Evolutionary conservation across 2,797 vertebrate species (phyloP).

Genomic region (Neosilurus hyrtlii): DNA sequence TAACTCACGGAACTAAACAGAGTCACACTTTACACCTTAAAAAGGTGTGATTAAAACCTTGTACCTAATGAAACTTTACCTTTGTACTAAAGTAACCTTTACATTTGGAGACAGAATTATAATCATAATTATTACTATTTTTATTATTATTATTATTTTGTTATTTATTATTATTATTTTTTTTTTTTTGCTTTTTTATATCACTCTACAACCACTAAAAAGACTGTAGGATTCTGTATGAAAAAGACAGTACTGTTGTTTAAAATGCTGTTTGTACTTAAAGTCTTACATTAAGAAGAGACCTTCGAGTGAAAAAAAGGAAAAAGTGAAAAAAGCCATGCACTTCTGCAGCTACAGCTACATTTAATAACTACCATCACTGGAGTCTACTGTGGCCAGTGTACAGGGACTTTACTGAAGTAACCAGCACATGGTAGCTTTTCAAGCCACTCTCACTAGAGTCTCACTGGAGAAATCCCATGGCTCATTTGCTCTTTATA

Average conservation of each 20-base stretch:
- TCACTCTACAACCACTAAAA: background rate
- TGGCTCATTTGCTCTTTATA: background rate
- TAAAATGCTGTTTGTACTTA: background rate
- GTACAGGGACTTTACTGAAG: background rate
- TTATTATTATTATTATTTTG: too few relatives aligned
- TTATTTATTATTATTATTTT: too few relatives aligned
- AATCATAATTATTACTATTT: too few relatives aligned
- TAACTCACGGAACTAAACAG: background rate
- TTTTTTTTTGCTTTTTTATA: background rate
- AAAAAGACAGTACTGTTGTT: background rate
- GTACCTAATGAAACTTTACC: background rate
- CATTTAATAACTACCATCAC: conserved; percentile 9
- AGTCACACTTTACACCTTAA: background rate
- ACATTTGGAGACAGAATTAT: background rate
- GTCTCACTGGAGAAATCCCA: conserved; percentile 9
- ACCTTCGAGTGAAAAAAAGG: background rate
- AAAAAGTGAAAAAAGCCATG: background rate
- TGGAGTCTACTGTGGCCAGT: background rate
- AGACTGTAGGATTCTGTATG: background rate
- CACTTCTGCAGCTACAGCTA: background rate
- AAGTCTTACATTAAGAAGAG: background rate
- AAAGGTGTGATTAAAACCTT: background rate
- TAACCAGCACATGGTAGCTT: background rate
- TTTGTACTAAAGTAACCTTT: background rate
- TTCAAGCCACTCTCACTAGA: background rate